A percentile compares a stretch with the other conserved stretches of the same genome.
phyloP scores from a whole-genome alignment of 2,888 invertebrate species.

The Chromoteleia sp. region DNA sequence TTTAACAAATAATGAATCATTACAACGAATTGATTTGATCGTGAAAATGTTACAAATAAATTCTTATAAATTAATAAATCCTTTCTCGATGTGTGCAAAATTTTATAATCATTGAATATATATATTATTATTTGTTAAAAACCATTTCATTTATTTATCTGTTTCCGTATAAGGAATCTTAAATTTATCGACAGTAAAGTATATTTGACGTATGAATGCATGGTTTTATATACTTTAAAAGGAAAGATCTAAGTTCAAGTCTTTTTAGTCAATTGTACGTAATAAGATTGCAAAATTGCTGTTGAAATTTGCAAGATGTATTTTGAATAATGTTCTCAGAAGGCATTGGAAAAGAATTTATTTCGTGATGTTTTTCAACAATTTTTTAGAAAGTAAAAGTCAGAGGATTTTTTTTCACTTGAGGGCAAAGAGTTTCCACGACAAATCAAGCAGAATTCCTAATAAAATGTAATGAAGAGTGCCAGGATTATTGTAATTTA shows the following conservation, averaged over 20 bases:
- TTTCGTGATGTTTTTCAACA: slow-evolving; percentile 16
- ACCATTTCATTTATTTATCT: background rate
- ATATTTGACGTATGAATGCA: slow-evolving; percentile 20
- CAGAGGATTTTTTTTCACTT: slow-evolving; percentile 18
- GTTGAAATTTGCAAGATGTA: slow-evolving; percentile 1
- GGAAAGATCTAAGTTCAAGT: slow-evolving; percentile 3
- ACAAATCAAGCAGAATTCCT: slow-evolving; percentile 29
- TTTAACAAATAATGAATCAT: background rate
- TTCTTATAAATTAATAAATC: no score
- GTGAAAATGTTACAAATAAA: no score
- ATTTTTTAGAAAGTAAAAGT: slow-evolving; percentile 42
- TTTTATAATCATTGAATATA: background rate
- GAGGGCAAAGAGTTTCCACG: slow-evolving; percentile 16
- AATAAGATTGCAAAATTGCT: slow-evolving; percentile 33
- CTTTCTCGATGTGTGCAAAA: background rate
- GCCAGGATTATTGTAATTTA: no score
- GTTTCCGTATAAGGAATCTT: slow-evolving; percentile 5
- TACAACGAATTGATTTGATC: background rate
- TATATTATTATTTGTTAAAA: slow-evolving; percentile 7
- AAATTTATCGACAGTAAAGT: slow-evolving; percentile 13
- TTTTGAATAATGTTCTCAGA: slow-evolving; percentile 17
- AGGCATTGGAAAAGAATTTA: slow-evolving; percentile 5
- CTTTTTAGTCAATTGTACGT: background rate
- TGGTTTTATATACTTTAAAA: slow-evolving; percentile 15
- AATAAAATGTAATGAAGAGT: background rate